Percentiles rank a stretch among this genome's conserved stretches.
phyloP scores from a whole-genome alignment of 2,888 invertebrate species.

The Dryadula phaetusa region DNA sequence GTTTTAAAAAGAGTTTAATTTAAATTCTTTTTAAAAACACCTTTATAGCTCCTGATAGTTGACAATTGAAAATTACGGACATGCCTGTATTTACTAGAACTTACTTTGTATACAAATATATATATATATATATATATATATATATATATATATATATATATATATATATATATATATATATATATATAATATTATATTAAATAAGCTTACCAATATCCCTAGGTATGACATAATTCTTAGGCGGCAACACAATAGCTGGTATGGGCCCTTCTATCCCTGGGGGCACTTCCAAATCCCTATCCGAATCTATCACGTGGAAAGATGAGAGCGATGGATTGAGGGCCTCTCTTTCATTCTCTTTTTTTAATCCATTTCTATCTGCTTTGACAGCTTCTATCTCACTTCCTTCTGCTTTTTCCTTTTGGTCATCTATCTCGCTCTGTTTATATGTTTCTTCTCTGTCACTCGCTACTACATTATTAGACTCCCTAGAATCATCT shows the following conservation, averaged over 20 bases:
- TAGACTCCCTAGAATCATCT: conserved; percentile 18
- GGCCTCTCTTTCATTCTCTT: conserved; percentile 45
- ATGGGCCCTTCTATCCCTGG: conserved; percentile 75
- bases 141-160: too few species aligned
- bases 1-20: too few species aligned
- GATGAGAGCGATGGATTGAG: conserved; percentile 62
- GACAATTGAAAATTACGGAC: too few species aligned
- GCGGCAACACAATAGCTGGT: conserved; percentile 69
- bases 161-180: too few species aligned
- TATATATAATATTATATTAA: background rate
- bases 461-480: background rate
- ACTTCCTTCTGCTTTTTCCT: conserved; percentile 26
- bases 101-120: too few species aligned
- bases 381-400: background rate
- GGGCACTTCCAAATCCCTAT: conserved; percentile 78
- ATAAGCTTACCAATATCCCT: conserved; percentile 37
- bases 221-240: conserved; percentile 53
- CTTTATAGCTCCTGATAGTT: too few species aligned
- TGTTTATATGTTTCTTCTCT: too few species aligned
- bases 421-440: too few species aligned
- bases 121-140: too few species aligned
- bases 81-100: too few species aligned
- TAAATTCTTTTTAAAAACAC: too few species aligned
- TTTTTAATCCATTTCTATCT: conserved; percentile 38
- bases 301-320: conserved; percentile 75